Percentiles rank a stretch among this genome's conserved stretches.
Conservation (phyloP, 2,113 vertebrate species). For the Deroptyus accipitrinus region DNA sequence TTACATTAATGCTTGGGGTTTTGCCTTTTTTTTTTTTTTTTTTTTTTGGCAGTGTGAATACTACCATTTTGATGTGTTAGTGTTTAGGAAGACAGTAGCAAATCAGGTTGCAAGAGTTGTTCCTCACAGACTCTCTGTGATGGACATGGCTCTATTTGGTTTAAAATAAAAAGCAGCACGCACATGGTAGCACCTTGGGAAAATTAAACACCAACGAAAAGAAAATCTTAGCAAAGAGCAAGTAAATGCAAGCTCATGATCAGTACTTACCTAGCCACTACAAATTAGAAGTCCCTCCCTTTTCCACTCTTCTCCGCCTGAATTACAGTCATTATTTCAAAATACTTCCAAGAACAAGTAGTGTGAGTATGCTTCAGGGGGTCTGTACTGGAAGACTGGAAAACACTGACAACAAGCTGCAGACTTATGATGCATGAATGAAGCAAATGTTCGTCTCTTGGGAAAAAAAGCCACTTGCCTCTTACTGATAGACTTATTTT, state of each 20-base stretch:
- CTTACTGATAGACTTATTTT: not conserved
- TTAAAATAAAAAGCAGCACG: not conserved
- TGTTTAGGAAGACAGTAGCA: not conserved
- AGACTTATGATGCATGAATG: not conserved
- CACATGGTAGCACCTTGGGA: not conserved
- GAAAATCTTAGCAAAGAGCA: not conserved
- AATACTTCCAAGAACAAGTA: not conserved
- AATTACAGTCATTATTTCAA: constrained; percentile 5
- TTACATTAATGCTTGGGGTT: not conserved
- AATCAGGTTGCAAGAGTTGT: not conserved
- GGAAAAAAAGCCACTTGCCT: not conserved
- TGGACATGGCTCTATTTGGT: not conserved
- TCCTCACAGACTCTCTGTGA: not conserved
- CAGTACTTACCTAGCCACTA: not conserved
- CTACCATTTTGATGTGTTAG: not conserved
- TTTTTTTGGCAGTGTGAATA: not conserved
- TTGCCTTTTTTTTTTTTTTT: accelerated
- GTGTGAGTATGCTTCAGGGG: not conserved
- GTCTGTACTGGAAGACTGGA: not conserved
- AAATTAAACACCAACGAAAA: not conserved
- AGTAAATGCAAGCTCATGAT: not conserved
- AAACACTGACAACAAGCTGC: not conserved
- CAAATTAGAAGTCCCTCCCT: not conserved
- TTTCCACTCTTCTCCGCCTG: not conserved
- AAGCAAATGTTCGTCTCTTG: not conserved